phyloP scores from a whole-genome alignment of 2,797 vertebrate species.

The Sylvia borin region DNA sequence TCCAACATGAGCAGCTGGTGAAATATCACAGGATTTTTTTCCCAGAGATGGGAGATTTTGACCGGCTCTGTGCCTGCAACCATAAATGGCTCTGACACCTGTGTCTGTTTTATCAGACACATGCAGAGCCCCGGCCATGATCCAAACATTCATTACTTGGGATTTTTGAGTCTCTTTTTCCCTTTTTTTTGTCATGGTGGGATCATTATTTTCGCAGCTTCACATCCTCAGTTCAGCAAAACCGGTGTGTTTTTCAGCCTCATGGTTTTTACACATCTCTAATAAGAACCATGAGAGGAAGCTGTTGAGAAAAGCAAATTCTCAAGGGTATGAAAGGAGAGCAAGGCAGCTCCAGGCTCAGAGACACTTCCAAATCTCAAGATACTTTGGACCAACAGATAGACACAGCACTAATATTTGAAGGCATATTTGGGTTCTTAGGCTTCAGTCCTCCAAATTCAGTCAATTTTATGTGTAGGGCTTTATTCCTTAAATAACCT shows the following conservation, averaged over 20 bases:
- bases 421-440: background rate
- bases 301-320: background rate
- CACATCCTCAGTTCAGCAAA: background rate
- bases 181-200: background rate
- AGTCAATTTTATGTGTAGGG: background rate
- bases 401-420: background rate
- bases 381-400: background rate
- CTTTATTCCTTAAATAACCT: background rate
- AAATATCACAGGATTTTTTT: slow-evolving; percentile 29
- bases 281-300: background rate
- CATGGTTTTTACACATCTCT: background rate
- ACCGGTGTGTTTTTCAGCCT: background rate
- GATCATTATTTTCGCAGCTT: slow-evolving; percentile 9
- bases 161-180: background rate
- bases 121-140: background rate
- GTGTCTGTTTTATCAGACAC: slow-evolving; percentile 24
- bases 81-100: slow-evolving; percentile 48
- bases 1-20: slow-evolving; percentile 63
- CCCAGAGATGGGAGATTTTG: slow-evolving; percentile 58
- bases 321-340: background rate
- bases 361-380: background rate
- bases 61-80: slow-evolving; percentile 13
- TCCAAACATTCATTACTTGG: slow-evolving; percentile 4
- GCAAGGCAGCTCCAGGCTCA: background rate
- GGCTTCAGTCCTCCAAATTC: background rate